These are phyloP conservation scores for Leptodactylus fallax DNA, from an alignment of 2,797 vertebrate genomes.

Conservation along the genomic window DNA sequence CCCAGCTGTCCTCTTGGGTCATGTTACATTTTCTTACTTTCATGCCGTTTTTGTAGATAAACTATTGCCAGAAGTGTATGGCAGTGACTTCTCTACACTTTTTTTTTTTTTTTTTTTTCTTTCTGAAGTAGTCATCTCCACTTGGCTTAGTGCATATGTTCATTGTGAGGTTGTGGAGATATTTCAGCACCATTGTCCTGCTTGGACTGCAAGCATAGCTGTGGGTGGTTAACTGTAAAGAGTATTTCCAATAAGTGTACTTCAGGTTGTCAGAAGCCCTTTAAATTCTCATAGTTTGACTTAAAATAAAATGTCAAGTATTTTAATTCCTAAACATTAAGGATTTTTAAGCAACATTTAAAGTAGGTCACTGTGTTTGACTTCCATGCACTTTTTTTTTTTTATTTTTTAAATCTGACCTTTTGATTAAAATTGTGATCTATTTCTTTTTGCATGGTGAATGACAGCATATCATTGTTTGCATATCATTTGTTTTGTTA, in stretches of 20 bases:
- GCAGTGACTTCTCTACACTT: neutral
- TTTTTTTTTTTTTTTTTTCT: too few species aligned
- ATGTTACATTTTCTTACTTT: too few species aligned
- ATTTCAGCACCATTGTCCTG: too few species aligned
- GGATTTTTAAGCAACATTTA: neutral
- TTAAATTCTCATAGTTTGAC: too few species aligned
- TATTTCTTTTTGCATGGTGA: constrained; percentile 29
- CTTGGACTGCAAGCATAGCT: neutral
- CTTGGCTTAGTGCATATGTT: neutral
- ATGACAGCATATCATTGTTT: neutral
- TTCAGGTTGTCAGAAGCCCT: neutral
- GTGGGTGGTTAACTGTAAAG: neutral
- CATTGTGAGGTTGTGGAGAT: neutral
- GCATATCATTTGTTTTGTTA: constrained; percentile 1
- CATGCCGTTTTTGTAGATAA: neutral
- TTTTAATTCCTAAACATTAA: neutral
- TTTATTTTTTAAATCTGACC: too few species aligned
- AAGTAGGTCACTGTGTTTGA: neutral
- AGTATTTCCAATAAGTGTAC: too few species aligned
- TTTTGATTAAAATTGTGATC: neutral
- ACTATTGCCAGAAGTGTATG: neutral
- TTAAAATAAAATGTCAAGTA: too few species aligned
- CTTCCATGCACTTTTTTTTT: neutral
- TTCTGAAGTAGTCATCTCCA: neutral
- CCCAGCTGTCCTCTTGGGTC: too few species aligned